Evolutionary conservation across 2,888 invertebrate genomes (phyloP), one percentile per base, ranked within the genome.

Genomic region (Platypus cylindrus): DNA sequence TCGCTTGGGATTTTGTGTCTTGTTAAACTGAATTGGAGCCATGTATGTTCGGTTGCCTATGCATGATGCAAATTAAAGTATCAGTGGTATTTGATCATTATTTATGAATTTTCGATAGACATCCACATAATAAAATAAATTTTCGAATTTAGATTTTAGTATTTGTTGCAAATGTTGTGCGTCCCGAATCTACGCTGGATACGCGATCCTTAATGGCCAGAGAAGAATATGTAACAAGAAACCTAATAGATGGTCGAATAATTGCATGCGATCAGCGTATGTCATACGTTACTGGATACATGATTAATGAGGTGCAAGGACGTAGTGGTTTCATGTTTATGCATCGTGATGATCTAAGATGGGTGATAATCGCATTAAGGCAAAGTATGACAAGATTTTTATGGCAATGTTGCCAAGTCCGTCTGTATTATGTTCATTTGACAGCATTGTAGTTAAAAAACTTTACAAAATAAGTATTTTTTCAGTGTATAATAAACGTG

Each of bases 201-300:
- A 63, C 74, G 34, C 55, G 78, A 27, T 58, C 78, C 37, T 78
- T 79, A 50, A 72, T 75, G 5, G 73, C 71, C 38, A 77, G 79
- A 47, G 77, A 89, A 51, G 90, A 91, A 59, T 93, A 91, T 60
- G 78, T 84, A 55, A 90, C 90, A 1, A 71, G 90, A 45, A 91
- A 93, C 63, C 68, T 84, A 36, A 74, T 89, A 33, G 89, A 90
- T 64, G 90, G 91, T 1, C 73, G 81, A 29, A 89, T 93, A 45
- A 78, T 90, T 31, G 86, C 81, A 56, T 84, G 85, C 57, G 93
- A 93, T 59, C 90, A 90, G 56, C 75, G 89, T 54, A 87, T 91
- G 54, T 85, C 90, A 5, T 65, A 85, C 38, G 80, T 90, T 9
- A 81, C 84, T 34, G 91, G 91, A 3, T 87, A 87, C 55, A 76